These are phyloP conservation scores for Drosophila sucinea DNA, from an alignment of 1,140 invertebrate genomes.

Conservation along the genomic window DNA sequence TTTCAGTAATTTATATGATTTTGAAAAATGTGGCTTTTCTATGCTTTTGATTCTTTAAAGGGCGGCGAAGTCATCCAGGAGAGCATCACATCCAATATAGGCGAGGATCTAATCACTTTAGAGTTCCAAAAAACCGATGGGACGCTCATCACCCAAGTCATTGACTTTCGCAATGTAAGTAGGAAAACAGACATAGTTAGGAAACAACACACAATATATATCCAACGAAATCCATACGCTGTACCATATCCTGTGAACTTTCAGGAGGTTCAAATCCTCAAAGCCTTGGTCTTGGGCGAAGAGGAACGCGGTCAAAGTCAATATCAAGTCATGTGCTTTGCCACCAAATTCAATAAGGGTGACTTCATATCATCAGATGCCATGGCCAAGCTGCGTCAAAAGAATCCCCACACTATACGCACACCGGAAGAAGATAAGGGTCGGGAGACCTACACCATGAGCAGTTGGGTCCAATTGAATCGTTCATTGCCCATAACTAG, in stretches of 20 bases:
- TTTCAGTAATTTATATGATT: conserved; percentile 5
- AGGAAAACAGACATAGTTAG: background rate
- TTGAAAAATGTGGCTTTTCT: conserved; percentile 57
- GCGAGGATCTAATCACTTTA: conserved; percentile 93
- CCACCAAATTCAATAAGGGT: conserved; percentile 94
- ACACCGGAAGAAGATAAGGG: conserved; percentile 95
- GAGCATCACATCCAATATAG: conserved; percentile 94
- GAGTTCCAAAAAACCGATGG: conserved; percentile 96
- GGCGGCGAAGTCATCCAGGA: conserved; percentile 97
- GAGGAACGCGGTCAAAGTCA: conserved; percentile 95
- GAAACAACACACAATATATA: background rate
- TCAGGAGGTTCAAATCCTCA: conserved; percentile 96
- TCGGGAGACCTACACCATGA: conserved; percentile 91
- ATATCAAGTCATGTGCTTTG: conserved; percentile 96
- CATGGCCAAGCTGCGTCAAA: conserved; percentile 98
- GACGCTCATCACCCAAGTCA: conserved; percentile 94
- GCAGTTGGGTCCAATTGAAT: conserved; percentile 89
- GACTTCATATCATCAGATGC: conserved; percentile 98
- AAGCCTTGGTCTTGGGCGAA: conserved; percentile 96
- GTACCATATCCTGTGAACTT: conserved; percentile 13
- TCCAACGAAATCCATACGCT: background rate
- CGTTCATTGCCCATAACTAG: conserved; percentile 89
- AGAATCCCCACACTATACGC: conserved; percentile 92
- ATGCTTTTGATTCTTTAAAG: conserved; percentile 84
- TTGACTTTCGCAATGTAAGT: conserved; percentile 97